phyloP scores from a whole-genome alignment of 2,797 vertebrate genomes.

The Setipinna tenuifilis region DNA sequence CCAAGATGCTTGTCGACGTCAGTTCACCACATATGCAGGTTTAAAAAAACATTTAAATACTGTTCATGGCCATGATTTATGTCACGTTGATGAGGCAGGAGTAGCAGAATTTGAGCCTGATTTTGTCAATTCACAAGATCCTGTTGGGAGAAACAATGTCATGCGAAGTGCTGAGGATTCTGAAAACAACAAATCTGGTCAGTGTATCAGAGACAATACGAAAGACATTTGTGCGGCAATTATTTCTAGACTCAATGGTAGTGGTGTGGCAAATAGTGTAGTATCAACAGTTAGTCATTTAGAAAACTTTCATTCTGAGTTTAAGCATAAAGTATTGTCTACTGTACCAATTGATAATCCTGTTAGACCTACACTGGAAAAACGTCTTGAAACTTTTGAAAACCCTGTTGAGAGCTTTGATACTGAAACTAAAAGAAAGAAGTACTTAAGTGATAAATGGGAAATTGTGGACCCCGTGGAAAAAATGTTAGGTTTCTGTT shows the following conservation, averaged over 20 bases:
- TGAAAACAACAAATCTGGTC: background rate
- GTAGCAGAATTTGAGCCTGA: background rate
- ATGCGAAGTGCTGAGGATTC: background rate
- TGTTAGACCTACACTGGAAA: background rate
- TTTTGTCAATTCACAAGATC: background rate
- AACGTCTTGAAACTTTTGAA: background rate
- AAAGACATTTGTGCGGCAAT: background rate
- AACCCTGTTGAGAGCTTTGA: background rate
- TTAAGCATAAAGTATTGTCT: background rate
- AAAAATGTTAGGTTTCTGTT: background rate
- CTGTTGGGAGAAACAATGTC: background rate
- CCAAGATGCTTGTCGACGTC: background rate
- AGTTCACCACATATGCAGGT: background rate
- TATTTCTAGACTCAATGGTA: too few relatives aligned
- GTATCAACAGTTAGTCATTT: background rate
- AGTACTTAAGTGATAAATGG: constrained; percentile 1
- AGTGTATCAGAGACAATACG: background rate
- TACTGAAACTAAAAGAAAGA: constrained; percentile 8
- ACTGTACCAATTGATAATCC: too few relatives aligned
- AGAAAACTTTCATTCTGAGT: background rate
- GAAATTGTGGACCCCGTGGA: background rate
- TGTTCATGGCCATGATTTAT: too few relatives aligned
- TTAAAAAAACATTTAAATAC: too few relatives aligned
- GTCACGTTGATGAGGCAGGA: background rate
- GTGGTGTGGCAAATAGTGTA: background rate